phyloP scores from a whole-genome alignment of 53 echinoderm and acorn worm genomes.

The Luidia sarsii region DNA sequence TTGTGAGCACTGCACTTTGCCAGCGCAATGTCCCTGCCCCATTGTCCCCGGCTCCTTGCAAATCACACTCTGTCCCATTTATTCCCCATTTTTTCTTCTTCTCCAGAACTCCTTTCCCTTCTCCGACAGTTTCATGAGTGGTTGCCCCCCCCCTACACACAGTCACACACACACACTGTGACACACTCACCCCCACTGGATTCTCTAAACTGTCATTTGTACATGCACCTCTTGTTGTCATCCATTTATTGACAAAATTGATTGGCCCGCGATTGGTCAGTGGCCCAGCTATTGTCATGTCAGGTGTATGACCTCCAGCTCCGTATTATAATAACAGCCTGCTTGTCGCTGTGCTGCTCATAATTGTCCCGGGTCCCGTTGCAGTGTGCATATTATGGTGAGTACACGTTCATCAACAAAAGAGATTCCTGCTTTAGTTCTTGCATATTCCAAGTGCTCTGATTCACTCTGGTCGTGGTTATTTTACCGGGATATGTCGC shows the following conservation, averaged over 20 bases:
- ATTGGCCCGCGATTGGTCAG: not conserved
- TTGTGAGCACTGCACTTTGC: not conserved
- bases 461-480: not conserved
- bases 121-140: not conserved
- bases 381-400: slow-evolving; percentile 42
- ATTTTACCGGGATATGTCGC: not conserved
- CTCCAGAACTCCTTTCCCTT: not conserved
- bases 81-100: not conserved
- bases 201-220: not conserved
- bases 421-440: not conserved
- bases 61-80: not conserved
- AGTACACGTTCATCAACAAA: slow-evolving; percentile 5
- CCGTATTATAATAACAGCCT: slow-evolving; percentile 12
- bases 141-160: too few relatives aligned
- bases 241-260: not conserved
- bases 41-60: not conserved
- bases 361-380: not conserved
- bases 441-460: not conserved
- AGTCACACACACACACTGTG: not conserved
- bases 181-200: not conserved
- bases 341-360: not conserved
- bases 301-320: slow-evolving; percentile 1
- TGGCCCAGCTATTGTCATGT: slow-evolving; percentile 18
- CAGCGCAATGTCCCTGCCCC: not conserved
- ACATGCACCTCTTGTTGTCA: not conserved